phyloP scores from a whole-genome alignment of 2,113 vertebrate species.

The Electrona antarctica region DNA sequence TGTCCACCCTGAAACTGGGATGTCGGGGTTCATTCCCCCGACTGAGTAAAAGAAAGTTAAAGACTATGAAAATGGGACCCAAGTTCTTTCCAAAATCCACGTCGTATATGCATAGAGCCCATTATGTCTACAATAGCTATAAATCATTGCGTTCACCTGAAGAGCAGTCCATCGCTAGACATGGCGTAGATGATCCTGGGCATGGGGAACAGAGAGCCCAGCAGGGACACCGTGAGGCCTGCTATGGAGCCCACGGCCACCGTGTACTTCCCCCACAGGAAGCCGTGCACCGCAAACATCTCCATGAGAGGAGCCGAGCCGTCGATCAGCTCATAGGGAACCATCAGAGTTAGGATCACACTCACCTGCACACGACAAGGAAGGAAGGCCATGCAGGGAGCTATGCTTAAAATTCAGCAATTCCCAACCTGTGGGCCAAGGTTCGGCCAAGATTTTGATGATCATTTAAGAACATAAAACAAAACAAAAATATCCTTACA shows the following conservation, averaged over 20 bases:
- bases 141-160: slow-evolving; percentile 82
- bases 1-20: no score
- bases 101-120: no score
- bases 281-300: slow-evolving; percentile 93
- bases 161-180: slow-evolving; percentile 94
- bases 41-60: no score
- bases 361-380: slow-evolving; percentile 83
- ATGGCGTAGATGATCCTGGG: slow-evolving; percentile 96
- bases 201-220: slow-evolving; percentile 98
- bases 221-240: slow-evolving; percentile 90
- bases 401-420: not conserved
- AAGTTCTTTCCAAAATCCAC: no score
- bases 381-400: not conserved
- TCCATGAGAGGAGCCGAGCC: slow-evolving; percentile 96
- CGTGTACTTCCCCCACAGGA: slow-evolving; percentile 89
- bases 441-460: no score
- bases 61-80: no score
- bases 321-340: slow-evolving; percentile 91
- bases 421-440: no score
- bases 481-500: no score
- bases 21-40: no score
- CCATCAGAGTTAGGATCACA: slow-evolving; percentile 94
- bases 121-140: no score
- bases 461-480: no score
- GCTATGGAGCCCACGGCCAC: slow-evolving; percentile 92